Evolutionary conservation across 2,888 invertebrate genomes (phyloP), one percentile per base, ranked within the genome.

Genomic region (Hydrotaea cyrtoneurina): DNA sequence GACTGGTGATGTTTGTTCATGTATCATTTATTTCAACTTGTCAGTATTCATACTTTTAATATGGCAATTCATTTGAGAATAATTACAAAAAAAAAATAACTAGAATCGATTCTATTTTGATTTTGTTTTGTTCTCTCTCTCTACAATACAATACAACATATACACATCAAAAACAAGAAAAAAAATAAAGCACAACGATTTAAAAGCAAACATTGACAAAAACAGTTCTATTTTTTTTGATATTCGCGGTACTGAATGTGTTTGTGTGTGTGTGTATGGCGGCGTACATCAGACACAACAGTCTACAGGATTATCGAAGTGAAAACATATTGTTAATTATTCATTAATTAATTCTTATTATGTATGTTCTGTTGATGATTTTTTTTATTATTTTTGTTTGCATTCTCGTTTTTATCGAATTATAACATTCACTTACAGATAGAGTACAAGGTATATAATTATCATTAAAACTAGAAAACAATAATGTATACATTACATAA

Each of bases 401-500:
- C 23, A 57, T 78, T 50, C 50, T 23, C 10, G 23, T 21, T 74
- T 57, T 31, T 11, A 43, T 62, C 8, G 73, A 46, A 64, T 75
- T 57, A 69, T 69, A 13, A 23, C 26, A 62, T 26, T 26, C 5
- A 36, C 26, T 62, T 36, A 64, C 76, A 50, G 39, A 76, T 43
- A 59, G 46, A 71, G 31, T 75, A 75, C 46, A 78, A 50, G 46
- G 57, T 31, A 31, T 66, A 55, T 53, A 26, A 50, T 50, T 62
- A 46, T 46, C 11, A 39, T 71, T 86, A 86, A 84, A 86, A 86
- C 86, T 86, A 86, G 84, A 86, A 86, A 86, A 86, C 86, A 86
- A 86, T 81, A 84, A 80, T 72, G 36, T 82, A 69, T 73, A 80
- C 53, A 86, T 75, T 71, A 23, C 23, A 72, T 77, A 50, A 62